Evolutionary conservation across 2,888 invertebrate species (phyloP).

Genomic region (Epiblema foenella): DNA sequence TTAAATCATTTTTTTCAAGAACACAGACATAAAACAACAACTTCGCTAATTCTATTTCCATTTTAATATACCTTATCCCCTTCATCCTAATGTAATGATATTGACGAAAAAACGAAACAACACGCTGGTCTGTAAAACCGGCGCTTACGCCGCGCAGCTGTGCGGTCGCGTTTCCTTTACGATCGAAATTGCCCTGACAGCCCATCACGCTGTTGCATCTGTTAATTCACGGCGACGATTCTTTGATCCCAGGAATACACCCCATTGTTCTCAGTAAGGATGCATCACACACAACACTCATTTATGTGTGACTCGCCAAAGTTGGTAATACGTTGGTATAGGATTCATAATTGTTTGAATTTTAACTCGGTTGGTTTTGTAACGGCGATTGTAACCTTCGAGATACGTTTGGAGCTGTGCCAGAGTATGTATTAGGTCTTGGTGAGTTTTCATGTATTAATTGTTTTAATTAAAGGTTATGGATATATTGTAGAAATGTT

Average conservation of each 20-base stretch:
- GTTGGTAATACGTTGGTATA: background rate
- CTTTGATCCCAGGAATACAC: conserved; percentile 54
- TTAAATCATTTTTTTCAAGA: too few relatives aligned
- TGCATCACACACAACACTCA: conserved; percentile 4
- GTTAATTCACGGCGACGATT: conserved; percentile 22
- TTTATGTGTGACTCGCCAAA: background rate
- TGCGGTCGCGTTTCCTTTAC: conserved; percentile 13
- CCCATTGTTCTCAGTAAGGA: conserved; percentile 22
- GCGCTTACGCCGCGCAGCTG: conserved; percentile 20
- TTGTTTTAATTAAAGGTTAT: background rate
- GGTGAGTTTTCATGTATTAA: background rate
- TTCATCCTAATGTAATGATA: background rate
- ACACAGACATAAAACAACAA: background rate
- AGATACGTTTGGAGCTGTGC: conserved; percentile 7
- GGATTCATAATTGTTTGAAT: background rate
- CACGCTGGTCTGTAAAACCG: background rate
- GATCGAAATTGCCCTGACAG: conserved; percentile 37
- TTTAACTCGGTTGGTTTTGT: background rate
- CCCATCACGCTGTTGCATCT: conserved; percentile 16
- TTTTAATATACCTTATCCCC: conserved; percentile 3
- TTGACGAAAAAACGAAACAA: background rate
- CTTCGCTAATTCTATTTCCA: conserved; percentile 20
- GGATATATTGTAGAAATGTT: background rate
- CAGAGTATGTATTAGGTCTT: conserved; percentile 10
- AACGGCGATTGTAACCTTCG: background rate